Conservation (phyloP, 2,113 vertebrate genomes). For the Accipiter cooperii region DNA sequence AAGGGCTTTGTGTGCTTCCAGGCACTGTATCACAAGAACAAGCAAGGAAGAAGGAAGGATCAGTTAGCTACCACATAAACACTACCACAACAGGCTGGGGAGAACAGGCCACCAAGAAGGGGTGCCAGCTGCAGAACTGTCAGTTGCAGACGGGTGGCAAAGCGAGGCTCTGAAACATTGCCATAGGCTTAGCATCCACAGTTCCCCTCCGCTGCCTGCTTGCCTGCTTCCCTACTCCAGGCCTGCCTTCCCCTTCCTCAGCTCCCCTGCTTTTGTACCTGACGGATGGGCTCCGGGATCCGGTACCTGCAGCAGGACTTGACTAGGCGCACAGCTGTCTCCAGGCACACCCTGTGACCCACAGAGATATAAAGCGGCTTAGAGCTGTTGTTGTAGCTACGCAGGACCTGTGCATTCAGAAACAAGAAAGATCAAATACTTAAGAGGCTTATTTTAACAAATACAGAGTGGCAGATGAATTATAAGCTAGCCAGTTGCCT, state of each 20-base stretch:
- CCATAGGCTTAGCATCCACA: accelerated
- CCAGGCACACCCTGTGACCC: conserved; percentile 85
- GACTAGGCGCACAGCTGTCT: conserved; percentile 80
- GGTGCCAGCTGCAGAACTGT: neutral
- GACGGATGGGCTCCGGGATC: conserved; percentile 89
- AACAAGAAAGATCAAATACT: neutral
- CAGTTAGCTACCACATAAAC: accelerated
- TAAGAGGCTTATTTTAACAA: neutral
- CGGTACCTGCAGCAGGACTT: conserved; percentile 83
- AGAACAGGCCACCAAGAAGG: neutral
- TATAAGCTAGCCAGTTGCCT: neutral
- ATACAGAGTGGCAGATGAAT: neutral
- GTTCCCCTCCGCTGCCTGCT: neutral
- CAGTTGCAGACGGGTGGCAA: neutral
- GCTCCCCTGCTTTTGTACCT: conserved; percentile 69
- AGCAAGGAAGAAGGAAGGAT: neutral
- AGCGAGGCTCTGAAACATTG: accelerated
- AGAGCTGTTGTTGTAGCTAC: conserved; percentile 76
- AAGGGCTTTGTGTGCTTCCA: neutral
- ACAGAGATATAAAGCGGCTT: conserved; percentile 88
- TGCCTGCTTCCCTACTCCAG: neutral
- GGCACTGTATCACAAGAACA: neutral
- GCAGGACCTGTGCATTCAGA: conserved; percentile 73
- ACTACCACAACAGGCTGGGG: accelerated
- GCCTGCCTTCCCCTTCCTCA: neutral